A percentile compares a stretch with the other conserved stretches of the same genome.
Conservation (phyloP, 2,797 vertebrate species). For the Champsocephalus esox region DNA sequence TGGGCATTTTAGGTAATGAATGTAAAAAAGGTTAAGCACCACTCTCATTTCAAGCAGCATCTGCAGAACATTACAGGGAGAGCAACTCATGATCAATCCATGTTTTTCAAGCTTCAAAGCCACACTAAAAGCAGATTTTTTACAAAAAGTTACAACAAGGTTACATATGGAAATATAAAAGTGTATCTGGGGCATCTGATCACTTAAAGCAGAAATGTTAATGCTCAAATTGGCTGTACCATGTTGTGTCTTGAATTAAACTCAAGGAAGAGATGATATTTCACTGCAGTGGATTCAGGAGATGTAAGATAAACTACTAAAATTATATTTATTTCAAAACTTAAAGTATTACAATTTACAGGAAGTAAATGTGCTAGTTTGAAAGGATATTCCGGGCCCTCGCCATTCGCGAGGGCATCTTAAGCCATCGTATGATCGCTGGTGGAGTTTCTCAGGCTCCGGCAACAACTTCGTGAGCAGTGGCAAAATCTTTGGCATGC, state of each 20-base stretch:
- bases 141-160: not conserved
- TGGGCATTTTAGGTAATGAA: constrained; percentile 1
- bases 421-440: no score
- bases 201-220: not conserved
- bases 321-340: constrained; percentile 10
- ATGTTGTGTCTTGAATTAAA: constrained; percentile 1
- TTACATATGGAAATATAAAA: constrained; percentile 24
- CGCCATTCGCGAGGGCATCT: no score
- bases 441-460: no score
- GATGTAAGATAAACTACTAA: not conserved
- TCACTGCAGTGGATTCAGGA: not conserved
- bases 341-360: not conserved
- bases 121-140: not conserved
- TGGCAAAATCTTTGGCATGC: no score
- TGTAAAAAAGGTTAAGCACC: constrained; percentile 17
- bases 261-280: not conserved
- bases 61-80: not conserved
- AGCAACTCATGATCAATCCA: constrained; percentile 11
- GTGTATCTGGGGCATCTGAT: not conserved
- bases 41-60: not conserved
- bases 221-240: not conserved
- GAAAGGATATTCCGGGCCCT: not conserved
- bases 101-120: constrained; percentile 1
- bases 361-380: not conserved
- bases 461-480: no score